These are phyloP conservation scores for Xiphophorus maculatus DNA, from an alignment of 2,113 vertebrate species.

Conservation along the genomic window DNA sequence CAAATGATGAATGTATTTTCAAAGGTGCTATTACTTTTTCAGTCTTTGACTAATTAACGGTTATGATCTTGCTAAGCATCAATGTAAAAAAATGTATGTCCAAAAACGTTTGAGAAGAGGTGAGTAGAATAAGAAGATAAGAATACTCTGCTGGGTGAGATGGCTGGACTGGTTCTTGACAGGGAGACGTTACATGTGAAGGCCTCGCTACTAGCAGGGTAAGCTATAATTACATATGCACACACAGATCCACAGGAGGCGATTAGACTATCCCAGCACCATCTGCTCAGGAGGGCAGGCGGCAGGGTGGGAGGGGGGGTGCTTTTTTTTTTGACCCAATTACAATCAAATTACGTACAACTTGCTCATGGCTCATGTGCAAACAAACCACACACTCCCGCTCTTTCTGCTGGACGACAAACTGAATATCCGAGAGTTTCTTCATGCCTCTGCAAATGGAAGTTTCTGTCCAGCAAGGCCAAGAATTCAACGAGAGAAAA, in stretches of 20 bases:
- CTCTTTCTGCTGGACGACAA: too few species aligned
- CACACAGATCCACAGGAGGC: slow-evolving; percentile 58
- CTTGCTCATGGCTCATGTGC: not conserved
- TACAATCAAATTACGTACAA: slow-evolving; percentile 38
- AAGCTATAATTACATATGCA: slow-evolving; percentile 53
- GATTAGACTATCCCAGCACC: slow-evolving; percentile 67
- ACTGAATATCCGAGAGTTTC: too few species aligned
- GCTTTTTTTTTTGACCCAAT: slow-evolving; percentile 56
- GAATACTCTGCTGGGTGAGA: not conserved
- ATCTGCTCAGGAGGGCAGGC: slow-evolving; percentile 58
- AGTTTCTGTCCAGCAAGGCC: too few species aligned
- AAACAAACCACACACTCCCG: too few species aligned
- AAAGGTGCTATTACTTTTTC: too few species aligned
- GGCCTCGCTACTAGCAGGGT: slow-evolving; percentile 37
- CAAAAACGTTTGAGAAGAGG: not conserved
- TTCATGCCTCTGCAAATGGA: too few species aligned
- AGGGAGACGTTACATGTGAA: slow-evolving; percentile 12
- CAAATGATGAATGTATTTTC: too few species aligned
- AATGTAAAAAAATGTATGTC: not conserved
- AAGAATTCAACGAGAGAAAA: too few species aligned
- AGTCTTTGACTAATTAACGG: too few species aligned
- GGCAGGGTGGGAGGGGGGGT: slow-evolving; percentile 6
- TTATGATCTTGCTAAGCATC: not conserved
- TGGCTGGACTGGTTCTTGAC: not conserved
- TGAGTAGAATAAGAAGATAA: not conserved